Conservation (phyloP, 2,113 vertebrate genomes). For the Ammodytes dubius region DNA sequence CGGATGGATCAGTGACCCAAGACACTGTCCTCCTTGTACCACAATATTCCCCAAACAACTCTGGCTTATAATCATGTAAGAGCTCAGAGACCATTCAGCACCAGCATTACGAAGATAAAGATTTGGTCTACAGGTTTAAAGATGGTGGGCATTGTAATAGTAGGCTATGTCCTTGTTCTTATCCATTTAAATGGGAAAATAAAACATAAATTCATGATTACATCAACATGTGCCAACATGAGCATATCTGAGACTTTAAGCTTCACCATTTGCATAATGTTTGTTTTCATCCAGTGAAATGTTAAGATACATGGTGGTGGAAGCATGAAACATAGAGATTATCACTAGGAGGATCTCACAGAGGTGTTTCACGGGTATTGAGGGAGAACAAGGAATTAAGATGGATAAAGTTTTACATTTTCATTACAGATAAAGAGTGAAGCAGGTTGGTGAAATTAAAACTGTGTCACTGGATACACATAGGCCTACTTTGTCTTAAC, state of each 20-base stretch:
- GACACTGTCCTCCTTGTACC: neutral
- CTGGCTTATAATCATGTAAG: constrained; percentile 46
- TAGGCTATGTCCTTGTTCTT: constrained; percentile 4
- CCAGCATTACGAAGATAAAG: constrained; percentile 33
- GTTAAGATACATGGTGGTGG: constrained; percentile 60
- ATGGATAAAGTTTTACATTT: constrained; percentile 55
- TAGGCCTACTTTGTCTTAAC: neutral
- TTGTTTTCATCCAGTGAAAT: constrained; percentile 69
- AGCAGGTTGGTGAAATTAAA: constrained; percentile 49
- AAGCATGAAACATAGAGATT: constrained; percentile 77
- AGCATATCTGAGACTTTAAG: constrained; percentile 78
- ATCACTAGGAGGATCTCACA: constrained; percentile 65
- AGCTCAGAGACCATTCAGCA: constrained; percentile 18
- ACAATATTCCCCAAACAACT: constrained; percentile 39
- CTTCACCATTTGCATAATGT: constrained; percentile 72
- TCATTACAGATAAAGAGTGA: constrained; percentile 54
- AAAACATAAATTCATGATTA: constrained; percentile 42
- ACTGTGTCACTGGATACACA: neutral
- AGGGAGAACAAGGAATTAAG: constrained; percentile 62
- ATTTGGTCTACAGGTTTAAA: constrained; percentile 23
- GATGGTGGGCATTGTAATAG: constrained; percentile 8
- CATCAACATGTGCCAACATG: constrained; percentile 14
- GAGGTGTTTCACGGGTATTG: constrained; percentile 56
- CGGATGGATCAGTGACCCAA: constrained; percentile 33
- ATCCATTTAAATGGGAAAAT: constrained; percentile 44